A percentile compares a stretch with the other conserved stretches of the same genome.
Conservation (phyloP, 2,888 invertebrate species). For the Patella depressa region DNA sequence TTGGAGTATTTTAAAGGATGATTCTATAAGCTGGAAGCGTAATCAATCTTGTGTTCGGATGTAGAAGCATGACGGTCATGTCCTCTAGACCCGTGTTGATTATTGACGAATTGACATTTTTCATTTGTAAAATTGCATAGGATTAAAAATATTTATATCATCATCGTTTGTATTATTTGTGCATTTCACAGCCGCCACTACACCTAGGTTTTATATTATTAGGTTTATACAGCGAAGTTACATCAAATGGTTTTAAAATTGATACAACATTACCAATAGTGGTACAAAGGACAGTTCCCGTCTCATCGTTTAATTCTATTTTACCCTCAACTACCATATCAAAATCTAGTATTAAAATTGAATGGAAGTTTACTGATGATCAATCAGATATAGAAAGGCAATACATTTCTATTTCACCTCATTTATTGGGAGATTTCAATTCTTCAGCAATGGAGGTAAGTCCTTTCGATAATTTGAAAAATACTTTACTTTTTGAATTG, state of each 20-base stretch:
- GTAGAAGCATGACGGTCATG: too few species aligned
- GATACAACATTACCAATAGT: constrained; percentile 39
- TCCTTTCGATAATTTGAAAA: background rate
- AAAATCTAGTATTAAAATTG: constrained; percentile 21
- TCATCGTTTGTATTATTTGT: too few species aligned
- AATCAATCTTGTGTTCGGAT: too few species aligned
- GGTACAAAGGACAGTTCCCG: constrained; percentile 11
- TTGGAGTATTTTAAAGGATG: too few species aligned
- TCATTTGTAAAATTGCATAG: too few species aligned
- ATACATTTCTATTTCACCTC: constrained; percentile 28
- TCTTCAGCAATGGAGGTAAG: constrained; percentile 17
- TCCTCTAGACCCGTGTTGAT: too few species aligned
- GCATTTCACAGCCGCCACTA: too few species aligned
- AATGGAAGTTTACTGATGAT: constrained; percentile 29
- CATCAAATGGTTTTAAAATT: constrained; percentile 45
- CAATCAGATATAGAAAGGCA: constrained; percentile 28
- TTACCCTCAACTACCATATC: constrained; percentile 21
- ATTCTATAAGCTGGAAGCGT: too few species aligned
- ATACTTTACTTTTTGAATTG: too few species aligned
- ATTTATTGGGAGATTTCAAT: constrained; percentile 23
- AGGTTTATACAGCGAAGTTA: constrained; percentile 30
- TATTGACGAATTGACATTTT: too few species aligned
- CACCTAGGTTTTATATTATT: background rate
- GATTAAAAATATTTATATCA: too few species aligned
- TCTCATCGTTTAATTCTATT: constrained; percentile 27